Base-by-base conservation (phyloP, 1,140 invertebrate species). In the Delia radicum region DNA sequence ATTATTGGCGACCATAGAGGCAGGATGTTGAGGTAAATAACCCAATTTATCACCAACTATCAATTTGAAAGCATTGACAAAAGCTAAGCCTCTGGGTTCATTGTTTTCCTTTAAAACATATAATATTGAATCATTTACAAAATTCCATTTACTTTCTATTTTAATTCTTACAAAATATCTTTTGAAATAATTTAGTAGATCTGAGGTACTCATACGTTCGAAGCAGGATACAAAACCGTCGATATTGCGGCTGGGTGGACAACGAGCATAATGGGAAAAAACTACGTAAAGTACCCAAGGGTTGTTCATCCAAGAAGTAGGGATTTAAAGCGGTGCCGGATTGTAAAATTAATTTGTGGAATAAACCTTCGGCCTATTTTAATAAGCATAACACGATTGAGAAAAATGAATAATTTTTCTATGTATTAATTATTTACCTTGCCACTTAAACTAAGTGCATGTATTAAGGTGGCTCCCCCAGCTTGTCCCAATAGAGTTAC, bases 401-500 rank as follows among this genome's bases (percentile, higher is more conserved):
- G n/a, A n/a, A n/a, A n/a, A n/a, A n/a, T n/a, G n/a, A 65, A 65
- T 13, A 29, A 65, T 6, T n/a, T 28, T 18, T 65, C 55, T 61
- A 21, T 24, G 18, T 67, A 37, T 73, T 18, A 3, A 2, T 21
- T 3, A 71, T 12, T 33, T 42, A 76, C 75, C 55, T 76, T 42
- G 82, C 81, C 48, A 83, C 84, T 87, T 21, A 89, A 74, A 8
- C 87, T 86, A 0, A 89, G 79, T 1, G 88, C 74, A 75, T 89
- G 88, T 0, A 85, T 87, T n/a, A 87, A 75, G 0, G 84, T 86
- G 6, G 88, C 89, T 0, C 90, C 90, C 15, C 89, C 90, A 55
- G 89, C 89, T 79, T 91, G 90, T 0, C 91, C 91, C 0, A 86
- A 87, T 4, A 92, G 74, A 0, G 89, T 90, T 5, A 94, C 89